These are phyloP conservation scores for Phyllopteryx taeniolatus DNA, from an alignment of 2,113 vertebrate species.

Conservation along the genomic window DNA sequence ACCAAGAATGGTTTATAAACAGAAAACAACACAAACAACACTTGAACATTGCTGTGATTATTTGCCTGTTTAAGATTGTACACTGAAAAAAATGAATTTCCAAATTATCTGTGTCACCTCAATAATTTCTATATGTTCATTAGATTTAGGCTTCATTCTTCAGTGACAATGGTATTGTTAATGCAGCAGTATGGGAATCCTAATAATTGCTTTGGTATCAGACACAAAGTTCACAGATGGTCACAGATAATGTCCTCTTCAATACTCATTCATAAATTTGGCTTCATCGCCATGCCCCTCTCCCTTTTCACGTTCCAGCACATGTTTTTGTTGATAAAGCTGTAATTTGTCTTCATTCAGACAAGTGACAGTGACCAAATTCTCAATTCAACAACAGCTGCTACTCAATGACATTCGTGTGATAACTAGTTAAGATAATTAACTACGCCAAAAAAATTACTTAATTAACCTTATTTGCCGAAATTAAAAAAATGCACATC, in stretches of 20 bases:
- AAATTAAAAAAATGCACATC: neutral
- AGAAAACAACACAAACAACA: neutral
- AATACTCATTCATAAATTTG: slow-evolving; percentile 24
- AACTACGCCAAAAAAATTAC: neutral
- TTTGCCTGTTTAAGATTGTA: neutral
- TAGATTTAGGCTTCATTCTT: neutral
- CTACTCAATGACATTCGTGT: neutral
- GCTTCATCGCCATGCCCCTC: slow-evolving; percentile 6
- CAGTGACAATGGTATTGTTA: slow-evolving; percentile 10
- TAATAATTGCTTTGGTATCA: neutral
- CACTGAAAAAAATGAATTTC: neutral
- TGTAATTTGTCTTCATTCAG: slow-evolving; percentile 31
- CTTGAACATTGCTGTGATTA: neutral
- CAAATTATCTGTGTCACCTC: neutral
- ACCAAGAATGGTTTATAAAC: neutral
- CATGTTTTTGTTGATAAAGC: slow-evolving; percentile 23
- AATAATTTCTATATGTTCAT: neutral
- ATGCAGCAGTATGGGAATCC: neutral
- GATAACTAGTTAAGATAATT: neutral
- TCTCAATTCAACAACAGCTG: neutral
- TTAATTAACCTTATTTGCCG: neutral
- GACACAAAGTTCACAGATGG: slow-evolving; percentile 29
- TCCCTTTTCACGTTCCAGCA: neutral
- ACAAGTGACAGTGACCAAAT: slow-evolving; percentile 12
- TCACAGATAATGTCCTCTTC: slow-evolving; percentile 34